phyloP scores from a whole-genome alignment of 2,888 invertebrate species.

The Electrophaes corylata region DNA sequence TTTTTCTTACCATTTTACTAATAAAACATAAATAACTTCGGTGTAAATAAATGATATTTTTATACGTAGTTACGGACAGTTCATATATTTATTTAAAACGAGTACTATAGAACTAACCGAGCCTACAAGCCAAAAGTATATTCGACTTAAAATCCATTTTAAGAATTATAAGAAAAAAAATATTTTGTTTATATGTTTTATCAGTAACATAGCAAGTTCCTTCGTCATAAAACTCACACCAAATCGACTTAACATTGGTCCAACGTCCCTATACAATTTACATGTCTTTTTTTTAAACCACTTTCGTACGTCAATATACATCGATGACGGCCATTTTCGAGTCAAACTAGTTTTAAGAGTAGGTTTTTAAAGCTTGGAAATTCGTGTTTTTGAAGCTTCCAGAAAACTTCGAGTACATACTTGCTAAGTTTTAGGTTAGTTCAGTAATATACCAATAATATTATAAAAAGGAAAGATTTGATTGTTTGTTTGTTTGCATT shows the following conservation, averaged over 20 bases:
- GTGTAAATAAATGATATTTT: background rate
- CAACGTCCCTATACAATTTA: slow-evolving; percentile 66
- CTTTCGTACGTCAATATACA: slow-evolving; percentile 39
- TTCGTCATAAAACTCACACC: slow-evolving; percentile 36
- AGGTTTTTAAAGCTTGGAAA: slow-evolving; percentile 4
- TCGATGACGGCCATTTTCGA: slow-evolving; percentile 17
- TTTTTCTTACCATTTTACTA: slow-evolving; percentile 21
- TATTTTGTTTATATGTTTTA: background rate
- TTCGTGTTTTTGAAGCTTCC: slow-evolving; percentile 4
- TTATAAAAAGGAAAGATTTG: too few species aligned
- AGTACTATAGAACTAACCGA: too few species aligned
- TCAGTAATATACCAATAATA: too few species aligned
- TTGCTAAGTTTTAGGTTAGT: background rate
- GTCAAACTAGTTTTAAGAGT: slow-evolving; percentile 14
- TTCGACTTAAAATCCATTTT: too few species aligned
- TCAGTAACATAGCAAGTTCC: slow-evolving; percentile 19
- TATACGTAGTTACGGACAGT: too few species aligned
- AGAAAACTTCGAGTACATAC: background rate
- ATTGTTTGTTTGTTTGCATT: too few species aligned
- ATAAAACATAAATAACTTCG: slow-evolving; percentile 1
- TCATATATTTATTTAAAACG: too few species aligned
- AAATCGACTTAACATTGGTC: slow-evolving; percentile 73
- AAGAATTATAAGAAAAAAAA: background rate
- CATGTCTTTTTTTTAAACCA: slow-evolving; percentile 72
- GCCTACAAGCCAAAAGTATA: too few species aligned